Evolutionary conservation across 2,797 vertebrate species (phyloP), one percentile per base, ranked within the genome.

Genomic region (Myotis daubentonii): DNA sequence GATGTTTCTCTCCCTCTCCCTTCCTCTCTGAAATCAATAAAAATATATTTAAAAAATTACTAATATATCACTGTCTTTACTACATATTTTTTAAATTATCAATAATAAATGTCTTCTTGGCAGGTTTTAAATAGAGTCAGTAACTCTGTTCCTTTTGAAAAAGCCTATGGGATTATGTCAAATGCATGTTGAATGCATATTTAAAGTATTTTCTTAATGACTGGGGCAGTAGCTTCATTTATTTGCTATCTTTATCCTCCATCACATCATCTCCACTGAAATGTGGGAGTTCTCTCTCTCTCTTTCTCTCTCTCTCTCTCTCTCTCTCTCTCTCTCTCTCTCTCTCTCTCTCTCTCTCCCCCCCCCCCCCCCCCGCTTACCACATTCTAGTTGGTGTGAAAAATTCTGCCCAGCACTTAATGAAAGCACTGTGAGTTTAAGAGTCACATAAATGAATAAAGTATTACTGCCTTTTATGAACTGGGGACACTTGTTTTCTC

Each of bases 81-180:
- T 60, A 68, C 1, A 2, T 83, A 38, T 60, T 65, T 88, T 49
- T 33, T 0, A 8, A 81, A 85, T 68, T 62, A 51, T 47, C 53
- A 82, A n/a, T 84, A 94, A 68, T 75, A 89, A 93, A n/a, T 49
- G 36, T 66, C 8, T 62, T 92, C 36, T 72, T 74, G 28, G 30
- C 1, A n/a, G 30, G 10, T 66, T 94, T 87, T 47, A 82, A 92
- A 44, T 70, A 81, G 38, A 71, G 1, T 80, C 41, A 84, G 19
- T 47, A 83, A 84, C 75, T 22, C 19, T 80, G 12, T 55, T 81
- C 8, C 15, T 92, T 87, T 70, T 49, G 30, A 51, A 76, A 91
- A 90, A 38, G 19, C 15, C 17, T 88, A 9, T n/a, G 49, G 16
- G 2, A 19, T 30, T 33, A 80, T 83, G 71, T 44, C 30, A 57